Evolutionary conservation across 2,888 invertebrate species (phyloP).

Genomic region (Nymphalis urticae): DNA sequence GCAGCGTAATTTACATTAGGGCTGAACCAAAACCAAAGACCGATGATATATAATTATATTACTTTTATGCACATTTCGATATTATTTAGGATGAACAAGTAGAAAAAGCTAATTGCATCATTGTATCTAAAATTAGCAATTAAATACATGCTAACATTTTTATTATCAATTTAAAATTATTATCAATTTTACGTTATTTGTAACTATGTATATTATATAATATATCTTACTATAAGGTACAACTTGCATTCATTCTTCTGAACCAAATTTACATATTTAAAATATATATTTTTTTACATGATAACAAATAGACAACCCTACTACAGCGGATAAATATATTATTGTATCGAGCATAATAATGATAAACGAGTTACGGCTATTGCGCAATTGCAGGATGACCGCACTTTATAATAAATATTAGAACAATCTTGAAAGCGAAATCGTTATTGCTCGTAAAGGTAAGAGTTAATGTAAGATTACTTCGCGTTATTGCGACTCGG

Average conservation of each 20-base stretch:
- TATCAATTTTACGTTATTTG: no score
- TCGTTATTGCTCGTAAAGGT: conserved; percentile 23
- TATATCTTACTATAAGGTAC: no score
- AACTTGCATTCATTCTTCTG: no score
- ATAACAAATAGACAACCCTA: conserved; percentile 19
- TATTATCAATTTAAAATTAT: no score
- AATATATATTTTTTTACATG: not conserved
- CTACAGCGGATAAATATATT: conserved; percentile 16
- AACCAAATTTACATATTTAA: no score
- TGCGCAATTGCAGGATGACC: conserved; percentile 39
- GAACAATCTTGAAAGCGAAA: conserved; percentile 27
- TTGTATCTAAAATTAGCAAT: no score
- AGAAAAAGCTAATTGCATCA: not conserved
- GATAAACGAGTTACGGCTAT: conserved; percentile 35
- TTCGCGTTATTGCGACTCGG: not conserved
- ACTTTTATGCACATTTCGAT: no score
- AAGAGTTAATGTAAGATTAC: conserved; percentile 9
- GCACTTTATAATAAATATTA: conserved; percentile 33
- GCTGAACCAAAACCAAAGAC: conserved; percentile 14
- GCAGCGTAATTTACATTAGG: conserved; percentile 34
- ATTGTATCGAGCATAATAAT: conserved; percentile 30
- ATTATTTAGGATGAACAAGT: not conserved
- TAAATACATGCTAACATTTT: no score
- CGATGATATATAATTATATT: not conserved
- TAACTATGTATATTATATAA: no score